These are phyloP conservation scores for Meandrusa payeni DNA, from an alignment of 2,888 invertebrate genomes.

Conservation along the genomic window DNA sequence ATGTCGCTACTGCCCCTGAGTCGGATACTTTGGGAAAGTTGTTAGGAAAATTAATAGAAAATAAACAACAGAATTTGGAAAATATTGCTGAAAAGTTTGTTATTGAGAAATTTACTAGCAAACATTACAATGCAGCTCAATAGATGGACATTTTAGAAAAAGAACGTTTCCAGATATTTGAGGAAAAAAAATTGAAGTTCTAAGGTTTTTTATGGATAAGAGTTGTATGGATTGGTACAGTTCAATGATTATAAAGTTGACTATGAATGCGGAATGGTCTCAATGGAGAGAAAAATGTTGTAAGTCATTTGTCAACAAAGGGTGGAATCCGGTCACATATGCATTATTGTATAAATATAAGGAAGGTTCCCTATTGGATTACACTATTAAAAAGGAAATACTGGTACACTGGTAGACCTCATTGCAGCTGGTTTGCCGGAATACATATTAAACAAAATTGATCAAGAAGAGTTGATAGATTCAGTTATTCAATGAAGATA, in stretches of 20 bases:
- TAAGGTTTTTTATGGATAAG: slow-evolving; percentile 31
- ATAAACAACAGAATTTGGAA: slow-evolving; percentile 28
- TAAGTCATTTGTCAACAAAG: no score
- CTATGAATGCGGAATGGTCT: slow-evolving; percentile 21
- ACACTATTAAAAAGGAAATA: slow-evolving; percentile 35
- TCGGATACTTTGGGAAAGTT: slow-evolving; percentile 26
- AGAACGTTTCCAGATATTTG: slow-evolving; percentile 31
- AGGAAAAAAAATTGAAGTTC: slow-evolving; percentile 31
- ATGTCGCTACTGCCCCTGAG: not conserved
- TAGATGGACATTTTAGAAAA: slow-evolving; percentile 33
- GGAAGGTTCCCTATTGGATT: slow-evolving; percentile 33
- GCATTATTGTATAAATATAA: slow-evolving; percentile 32
- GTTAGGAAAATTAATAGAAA: slow-evolving; percentile 23
- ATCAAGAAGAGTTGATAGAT: no score
- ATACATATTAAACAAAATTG: no score
- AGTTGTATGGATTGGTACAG: no score
- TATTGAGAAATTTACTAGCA: slow-evolving; percentile 33
- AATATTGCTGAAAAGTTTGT: slow-evolving; percentile 32
- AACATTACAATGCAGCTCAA: slow-evolving; percentile 27
- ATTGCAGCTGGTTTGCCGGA: slow-evolving; percentile 19
- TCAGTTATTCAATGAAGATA: no score
- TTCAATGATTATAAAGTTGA: slow-evolving; percentile 25
- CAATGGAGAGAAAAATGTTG: slow-evolving; percentile 33
- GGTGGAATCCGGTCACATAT: slow-evolving; percentile 30
- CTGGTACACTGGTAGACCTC: slow-evolving; percentile 22